These are phyloP conservation scores for Lithophane semibrunnea DNA, from an alignment of 2,888 invertebrate genomes.

Conservation along the genomic window DNA sequence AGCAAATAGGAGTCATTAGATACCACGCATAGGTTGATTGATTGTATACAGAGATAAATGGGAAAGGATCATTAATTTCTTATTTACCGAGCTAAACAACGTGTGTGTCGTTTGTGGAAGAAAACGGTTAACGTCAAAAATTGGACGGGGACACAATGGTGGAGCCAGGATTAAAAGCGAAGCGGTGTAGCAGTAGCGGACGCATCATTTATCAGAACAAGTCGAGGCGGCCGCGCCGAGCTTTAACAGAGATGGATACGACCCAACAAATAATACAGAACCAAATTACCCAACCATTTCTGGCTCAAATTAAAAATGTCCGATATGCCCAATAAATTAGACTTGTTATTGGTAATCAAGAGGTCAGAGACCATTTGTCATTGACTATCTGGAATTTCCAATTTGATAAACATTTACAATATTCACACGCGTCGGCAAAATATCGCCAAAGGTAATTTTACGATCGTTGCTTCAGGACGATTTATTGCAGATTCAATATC, in stretches of 20 bases:
- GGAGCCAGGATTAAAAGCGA: conserved; percentile 88
- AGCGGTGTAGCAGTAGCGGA: conserved; percentile 87
- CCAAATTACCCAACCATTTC: conserved; percentile 53
- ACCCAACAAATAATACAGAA: conserved; percentile 71
- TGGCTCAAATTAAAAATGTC: conserved; percentile 57
- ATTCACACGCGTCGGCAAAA: conserved; percentile 42
- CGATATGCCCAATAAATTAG: conserved; percentile 58
- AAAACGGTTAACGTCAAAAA: conserved; percentile 86
- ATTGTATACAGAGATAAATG: conserved; percentile 82
- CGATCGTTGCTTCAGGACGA: conserved; percentile 29
- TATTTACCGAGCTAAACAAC: conserved; percentile 82
- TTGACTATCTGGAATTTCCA: conserved; percentile 49
- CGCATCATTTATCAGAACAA: conserved; percentile 89
- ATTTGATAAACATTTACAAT: conserved; percentile 57
- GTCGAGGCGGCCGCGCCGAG: conserved; percentile 69
- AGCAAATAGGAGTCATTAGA: conserved; percentile 75
- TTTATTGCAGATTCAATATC: conserved; percentile 58
- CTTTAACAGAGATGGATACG: conserved; percentile 77
- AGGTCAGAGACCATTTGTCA: conserved; percentile 62
- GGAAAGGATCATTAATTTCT: conserved; percentile 84
- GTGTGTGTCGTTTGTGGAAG: conserved; percentile 82
- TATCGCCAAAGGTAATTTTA: conserved; percentile 48
- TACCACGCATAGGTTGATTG: conserved; percentile 78
- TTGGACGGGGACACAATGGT: conserved; percentile 87
- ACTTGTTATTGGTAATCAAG: conserved; percentile 58